These are phyloP conservation scores for Drosophila paulistorum DNA, from an alignment of 1,140 invertebrate species.

Conservation along the genomic window DNA sequence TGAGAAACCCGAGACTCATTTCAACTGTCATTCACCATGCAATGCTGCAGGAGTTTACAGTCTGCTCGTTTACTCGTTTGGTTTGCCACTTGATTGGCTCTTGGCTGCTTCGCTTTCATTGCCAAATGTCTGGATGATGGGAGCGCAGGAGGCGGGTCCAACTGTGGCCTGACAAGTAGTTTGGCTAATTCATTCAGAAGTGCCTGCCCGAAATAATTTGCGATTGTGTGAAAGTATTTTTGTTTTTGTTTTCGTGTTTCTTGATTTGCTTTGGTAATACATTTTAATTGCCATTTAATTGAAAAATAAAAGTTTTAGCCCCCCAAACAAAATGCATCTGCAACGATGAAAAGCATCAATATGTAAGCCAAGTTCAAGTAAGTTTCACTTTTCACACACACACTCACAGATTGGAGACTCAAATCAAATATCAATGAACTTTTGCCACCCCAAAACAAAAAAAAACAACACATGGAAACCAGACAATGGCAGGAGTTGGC, in stretches of 20 bases:
- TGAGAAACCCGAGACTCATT: slow-evolving; percentile 47
- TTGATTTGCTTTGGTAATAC: slow-evolving; percentile 45
- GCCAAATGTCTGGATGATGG: slow-evolving; percentile 48
- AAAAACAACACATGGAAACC: neutral
- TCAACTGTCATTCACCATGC: slow-evolving; percentile 57
- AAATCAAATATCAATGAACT: slow-evolving; percentile 55
- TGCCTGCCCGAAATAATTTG: slow-evolving; percentile 76
- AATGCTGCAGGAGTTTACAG: slow-evolving; percentile 31
- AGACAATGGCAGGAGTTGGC: slow-evolving; percentile 67
- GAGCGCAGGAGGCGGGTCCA: neutral
- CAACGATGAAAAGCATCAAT: slow-evolving; percentile 56
- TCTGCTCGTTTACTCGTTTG: slow-evolving; percentile 38
- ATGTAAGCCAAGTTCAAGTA: slow-evolving; percentile 57
- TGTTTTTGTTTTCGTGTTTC: slow-evolving; percentile 13
- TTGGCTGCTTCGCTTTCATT: slow-evolving; percentile 62
- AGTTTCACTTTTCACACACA: slow-evolving; percentile 51
- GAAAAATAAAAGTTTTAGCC: slow-evolving; percentile 68
- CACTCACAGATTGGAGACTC: neutral
- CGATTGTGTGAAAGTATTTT: slow-evolving; percentile 73
- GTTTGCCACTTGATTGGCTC: slow-evolving; percentile 58
- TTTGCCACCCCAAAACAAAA: slow-evolving; percentile 13
- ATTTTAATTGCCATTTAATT: slow-evolving; percentile 79
- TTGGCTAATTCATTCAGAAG: slow-evolving; percentile 74
- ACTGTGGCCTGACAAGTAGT: slow-evolving; percentile 55
- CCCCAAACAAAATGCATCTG: slow-evolving; percentile 27